Evolutionary conservation across 2,113 vertebrate genomes (phyloP).

Genomic region (Urocolius indicus): DNA sequence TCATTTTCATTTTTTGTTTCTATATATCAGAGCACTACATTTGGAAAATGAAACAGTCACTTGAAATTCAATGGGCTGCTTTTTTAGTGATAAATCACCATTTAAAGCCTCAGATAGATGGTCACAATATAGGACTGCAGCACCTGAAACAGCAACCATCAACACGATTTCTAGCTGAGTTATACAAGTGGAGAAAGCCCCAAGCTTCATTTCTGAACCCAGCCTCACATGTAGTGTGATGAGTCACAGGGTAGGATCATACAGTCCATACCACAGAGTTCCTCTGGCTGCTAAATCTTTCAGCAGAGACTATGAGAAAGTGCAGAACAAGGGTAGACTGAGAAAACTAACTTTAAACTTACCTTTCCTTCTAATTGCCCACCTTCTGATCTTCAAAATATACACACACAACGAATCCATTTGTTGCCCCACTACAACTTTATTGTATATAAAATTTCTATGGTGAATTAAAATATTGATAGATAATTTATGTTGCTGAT

Average conservation of each 20-base stretch:
- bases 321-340: not conserved
- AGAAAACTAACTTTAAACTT: not conserved
- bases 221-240: not conserved
- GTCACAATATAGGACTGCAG: not conserved
- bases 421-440: not conserved
- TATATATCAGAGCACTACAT: not conserved
- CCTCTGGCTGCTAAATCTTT: not conserved
- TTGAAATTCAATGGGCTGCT: not conserved
- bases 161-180: not conserved
- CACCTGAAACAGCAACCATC: not conserved
- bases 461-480: not conserved
- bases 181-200: not conserved
- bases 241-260: not conserved
- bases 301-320: not conserved
- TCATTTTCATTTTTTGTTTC: not conserved
- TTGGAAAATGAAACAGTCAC: not conserved
- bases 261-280: fast-evolving
- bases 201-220: not conserved
- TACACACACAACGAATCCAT: not conserved
- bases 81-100: not conserved
- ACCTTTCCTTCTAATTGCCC: not conserved
- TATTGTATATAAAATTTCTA: not conserved
- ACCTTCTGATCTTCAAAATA: not conserved
- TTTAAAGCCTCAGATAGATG: not conserved
- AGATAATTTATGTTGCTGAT: not conserved